A percentile compares a stretch with the other conserved stretches of the same genome.
These are phyloP conservation scores for Fopius arisanus DNA, from an alignment of 1,140 invertebrate genomes.

Conservation along the genomic window DNA sequence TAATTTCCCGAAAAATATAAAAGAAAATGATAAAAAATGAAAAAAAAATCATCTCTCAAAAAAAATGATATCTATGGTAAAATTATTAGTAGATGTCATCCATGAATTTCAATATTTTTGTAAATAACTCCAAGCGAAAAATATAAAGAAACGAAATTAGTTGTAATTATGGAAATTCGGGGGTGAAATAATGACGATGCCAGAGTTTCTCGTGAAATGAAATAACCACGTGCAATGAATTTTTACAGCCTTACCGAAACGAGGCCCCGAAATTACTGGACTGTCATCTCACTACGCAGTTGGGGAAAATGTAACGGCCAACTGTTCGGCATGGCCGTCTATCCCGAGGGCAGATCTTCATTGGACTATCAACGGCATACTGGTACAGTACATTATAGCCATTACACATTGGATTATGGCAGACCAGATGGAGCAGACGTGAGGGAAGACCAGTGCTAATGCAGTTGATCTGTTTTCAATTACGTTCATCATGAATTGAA, in stretches of 20 bases:
- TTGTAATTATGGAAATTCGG: too few relatives aligned
- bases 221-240: constrained; percentile 19
- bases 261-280: constrained; percentile 53
- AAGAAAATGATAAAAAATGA: too few relatives aligned
- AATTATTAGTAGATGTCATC: too few relatives aligned
- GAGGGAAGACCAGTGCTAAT: neutral
- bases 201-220: neutral
- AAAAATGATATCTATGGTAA: too few relatives aligned
- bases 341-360: constrained; percentile 55
- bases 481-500: neutral
- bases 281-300: constrained; percentile 47
- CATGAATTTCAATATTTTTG: too few relatives aligned
- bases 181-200: too few relatives aligned
- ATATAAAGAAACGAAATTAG: too few relatives aligned
- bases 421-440: neutral
- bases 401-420: neutral
- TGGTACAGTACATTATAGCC: constrained; percentile 40
- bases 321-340: constrained; percentile 54
- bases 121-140: too few relatives aligned
- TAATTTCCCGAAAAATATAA: too few relatives aligned
- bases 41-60: too few relatives aligned
- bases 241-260: constrained; percentile 45
- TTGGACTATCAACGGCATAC: constrained; percentile 60
- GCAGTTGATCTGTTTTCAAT: neutral
- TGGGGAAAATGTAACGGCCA: constrained; percentile 56